These are phyloP conservation scores for Emydoidea blandingii DNA, from an alignment of 2,797 vertebrate species.

Conservation along the genomic window DNA sequence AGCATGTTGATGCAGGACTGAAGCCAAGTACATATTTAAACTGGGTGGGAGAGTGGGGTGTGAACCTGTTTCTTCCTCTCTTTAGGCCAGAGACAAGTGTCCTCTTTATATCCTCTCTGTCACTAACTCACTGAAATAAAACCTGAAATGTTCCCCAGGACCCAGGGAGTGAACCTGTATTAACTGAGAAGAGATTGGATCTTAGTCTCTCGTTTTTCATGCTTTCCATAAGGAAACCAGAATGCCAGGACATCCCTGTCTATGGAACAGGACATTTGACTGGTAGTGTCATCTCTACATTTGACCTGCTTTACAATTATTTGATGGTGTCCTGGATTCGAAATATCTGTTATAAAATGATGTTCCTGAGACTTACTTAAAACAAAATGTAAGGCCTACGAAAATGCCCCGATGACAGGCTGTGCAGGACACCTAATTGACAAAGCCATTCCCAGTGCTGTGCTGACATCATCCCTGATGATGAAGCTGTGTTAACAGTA, in stretches of 20 bases:
- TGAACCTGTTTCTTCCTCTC: not conserved
- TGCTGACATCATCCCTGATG: not conserved
- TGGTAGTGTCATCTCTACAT: accelerated
- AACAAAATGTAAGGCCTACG: not conserved
- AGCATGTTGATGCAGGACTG: not conserved
- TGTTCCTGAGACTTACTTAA: not conserved
- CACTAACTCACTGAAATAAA: not conserved
- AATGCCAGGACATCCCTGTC: not conserved
- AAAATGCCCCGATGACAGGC: not conserved
- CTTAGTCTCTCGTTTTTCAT: not conserved
- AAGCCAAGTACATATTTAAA: not conserved
- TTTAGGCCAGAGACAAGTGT: not conserved
- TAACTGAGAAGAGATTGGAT: not conserved
- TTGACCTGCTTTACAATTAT: not conserved
- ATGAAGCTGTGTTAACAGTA: not conserved
- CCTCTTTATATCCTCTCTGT: not conserved
- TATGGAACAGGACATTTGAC: not conserved
- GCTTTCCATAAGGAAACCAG: not conserved
- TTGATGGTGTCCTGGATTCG: not conserved
- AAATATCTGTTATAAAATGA: not conserved
- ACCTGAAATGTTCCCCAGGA: too few species aligned
- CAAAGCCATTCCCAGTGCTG: accelerated
- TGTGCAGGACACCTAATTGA: too few species aligned
- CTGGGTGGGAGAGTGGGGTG: not conserved
- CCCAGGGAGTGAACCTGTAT: not conserved